Percentiles rank a stretch among this genome's conserved stretches.
Evolutionary conservation across 2,888 invertebrate genomes (phyloP).

Genomic region (Ichneumoninae sp.): DNA sequence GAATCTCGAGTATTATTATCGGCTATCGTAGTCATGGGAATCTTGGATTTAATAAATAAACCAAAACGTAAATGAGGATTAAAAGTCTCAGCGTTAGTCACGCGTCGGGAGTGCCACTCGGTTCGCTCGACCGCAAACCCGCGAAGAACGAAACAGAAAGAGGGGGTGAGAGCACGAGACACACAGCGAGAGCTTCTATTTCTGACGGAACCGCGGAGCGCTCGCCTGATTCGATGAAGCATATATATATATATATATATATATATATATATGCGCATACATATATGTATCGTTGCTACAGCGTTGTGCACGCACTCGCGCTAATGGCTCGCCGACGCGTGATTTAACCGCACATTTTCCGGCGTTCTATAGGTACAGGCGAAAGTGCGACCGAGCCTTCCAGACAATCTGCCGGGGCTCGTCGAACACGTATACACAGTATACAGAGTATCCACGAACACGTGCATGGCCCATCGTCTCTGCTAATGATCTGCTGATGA

Average conservation of each 20-base stretch:
- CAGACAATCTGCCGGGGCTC: conserved; percentile 40
- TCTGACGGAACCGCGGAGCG: conserved; percentile 50
- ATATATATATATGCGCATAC: too few relatives aligned
- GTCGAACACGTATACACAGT: conserved; percentile 22
- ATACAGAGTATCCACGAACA: conserved; percentile 14
- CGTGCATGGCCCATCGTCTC: conserved; percentile 41
- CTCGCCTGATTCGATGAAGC: conserved; percentile 55
- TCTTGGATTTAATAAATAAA: conserved; percentile 23
- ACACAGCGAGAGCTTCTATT: conserved; percentile 55
- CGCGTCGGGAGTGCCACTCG: conserved; percentile 57
- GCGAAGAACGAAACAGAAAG: conserved; percentile 32
- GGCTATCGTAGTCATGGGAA: conserved; percentile 39
- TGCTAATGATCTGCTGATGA: conserved; percentile 69
- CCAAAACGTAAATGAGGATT: conserved; percentile 25
- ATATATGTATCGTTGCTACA: background rate
- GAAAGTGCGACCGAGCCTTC: conserved; percentile 42
- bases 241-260: conserved; percentile 1
- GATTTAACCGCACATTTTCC: conserved; percentile 69
- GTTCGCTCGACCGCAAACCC: conserved; percentile 48
- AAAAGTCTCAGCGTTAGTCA: conserved; percentile 57
- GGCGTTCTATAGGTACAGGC: conserved; percentile 33
- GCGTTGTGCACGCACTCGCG: conserved; percentile 49
- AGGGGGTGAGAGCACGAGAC: conserved; percentile 20
- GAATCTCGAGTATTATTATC: conserved; percentile 44
- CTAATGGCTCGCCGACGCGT: conserved; percentile 68